Conservation (phyloP, 2,888 invertebrate genomes). For the Formica aserva region DNA sequence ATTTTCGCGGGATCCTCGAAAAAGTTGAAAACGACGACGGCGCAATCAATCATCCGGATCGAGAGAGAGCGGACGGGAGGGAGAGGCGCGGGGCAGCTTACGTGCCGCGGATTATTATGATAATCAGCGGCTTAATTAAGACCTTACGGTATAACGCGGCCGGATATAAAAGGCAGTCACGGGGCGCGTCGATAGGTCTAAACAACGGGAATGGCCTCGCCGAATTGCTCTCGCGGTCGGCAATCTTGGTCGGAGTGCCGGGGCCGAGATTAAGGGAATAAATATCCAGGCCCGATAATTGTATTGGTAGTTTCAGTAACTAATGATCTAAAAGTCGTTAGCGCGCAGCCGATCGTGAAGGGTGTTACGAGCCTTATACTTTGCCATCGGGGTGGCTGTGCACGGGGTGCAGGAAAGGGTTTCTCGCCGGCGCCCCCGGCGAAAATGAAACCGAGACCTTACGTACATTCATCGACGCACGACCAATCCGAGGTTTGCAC, state of each 20-base stretch:
- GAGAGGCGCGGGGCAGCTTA: not conserved
- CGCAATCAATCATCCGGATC: conserved; percentile 64
- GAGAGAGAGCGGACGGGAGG: not conserved
- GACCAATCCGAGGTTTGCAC: conserved; percentile 76
- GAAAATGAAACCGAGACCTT: conserved; percentile 79
- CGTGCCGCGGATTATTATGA: conserved; percentile 63
- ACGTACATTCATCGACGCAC: conserved; percentile 71
- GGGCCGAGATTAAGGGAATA: conserved; percentile 83
- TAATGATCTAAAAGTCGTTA: conserved; percentile 86
- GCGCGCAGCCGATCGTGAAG: conserved; percentile 77
- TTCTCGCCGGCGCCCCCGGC: conserved; percentile 52
- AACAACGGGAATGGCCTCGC: conserved; percentile 63
- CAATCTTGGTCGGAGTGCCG: conserved; percentile 79
- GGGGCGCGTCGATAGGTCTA: conserved; percentile 39
- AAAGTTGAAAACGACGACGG: conserved; percentile 40
- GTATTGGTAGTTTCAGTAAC: conserved; percentile 86
- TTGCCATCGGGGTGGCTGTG: conserved; percentile 42
- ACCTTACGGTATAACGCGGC: conserved; percentile 60
- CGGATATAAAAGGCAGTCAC: conserved; percentile 48
- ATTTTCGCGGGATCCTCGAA: conserved; percentile 33
- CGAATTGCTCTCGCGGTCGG: conserved; percentile 78
- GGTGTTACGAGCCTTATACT: conserved; percentile 76
- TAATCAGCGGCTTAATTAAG: conserved; percentile 73
- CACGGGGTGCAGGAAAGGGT: conserved; percentile 13
- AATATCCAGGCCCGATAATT: conserved; percentile 84